A percentile compares a stretch with the other conserved stretches of the same genome.
phyloP scores from a whole-genome alignment of 2,797 vertebrate species.

The Yasuhikotakia modesta region DNA sequence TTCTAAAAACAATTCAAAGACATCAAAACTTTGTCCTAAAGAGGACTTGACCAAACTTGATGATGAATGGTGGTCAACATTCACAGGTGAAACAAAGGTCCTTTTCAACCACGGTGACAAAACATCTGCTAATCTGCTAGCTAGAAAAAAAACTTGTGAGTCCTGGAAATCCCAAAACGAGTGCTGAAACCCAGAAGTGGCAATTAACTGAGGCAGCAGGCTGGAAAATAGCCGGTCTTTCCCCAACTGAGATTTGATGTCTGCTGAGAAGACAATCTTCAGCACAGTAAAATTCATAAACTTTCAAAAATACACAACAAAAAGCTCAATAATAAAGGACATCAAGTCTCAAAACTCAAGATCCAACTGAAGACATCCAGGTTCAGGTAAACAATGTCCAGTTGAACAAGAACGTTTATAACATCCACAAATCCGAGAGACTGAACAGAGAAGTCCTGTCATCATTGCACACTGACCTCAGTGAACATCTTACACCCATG shows the following conservation, averaged over 20 bases:
- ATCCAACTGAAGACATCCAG: not conserved
- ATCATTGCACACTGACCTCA: not conserved
- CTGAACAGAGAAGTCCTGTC: not conserved
- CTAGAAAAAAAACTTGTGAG: conserved; percentile 11
- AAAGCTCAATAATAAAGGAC: not conserved
- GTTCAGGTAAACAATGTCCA: not conserved
- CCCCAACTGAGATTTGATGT: conserved; percentile 4
- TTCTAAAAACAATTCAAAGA: not conserved
- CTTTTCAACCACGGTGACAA: not conserved
- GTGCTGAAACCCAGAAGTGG: conserved; percentile 64
- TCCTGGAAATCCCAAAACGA: conserved; percentile 25
- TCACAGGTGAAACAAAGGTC: conserved; percentile 11
- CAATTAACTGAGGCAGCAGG: conserved; percentile 68
- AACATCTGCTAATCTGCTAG: not conserved
- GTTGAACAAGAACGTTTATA: no score
- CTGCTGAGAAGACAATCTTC: conserved; percentile 32
- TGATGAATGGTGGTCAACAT: not conserved
- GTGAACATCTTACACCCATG: not conserved
- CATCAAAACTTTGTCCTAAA: not conserved
- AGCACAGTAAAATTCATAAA: not conserved
- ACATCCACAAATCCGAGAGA: not conserved
- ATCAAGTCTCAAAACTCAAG: not conserved
- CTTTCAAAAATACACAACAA: not conserved
- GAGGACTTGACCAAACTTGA: not conserved
- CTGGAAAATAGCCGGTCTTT: conserved; percentile 66